These are phyloP conservation scores for Craseonycteris thonglongyai DNA, from an alignment of 2,113 vertebrate species.

Conservation along the genomic window DNA sequence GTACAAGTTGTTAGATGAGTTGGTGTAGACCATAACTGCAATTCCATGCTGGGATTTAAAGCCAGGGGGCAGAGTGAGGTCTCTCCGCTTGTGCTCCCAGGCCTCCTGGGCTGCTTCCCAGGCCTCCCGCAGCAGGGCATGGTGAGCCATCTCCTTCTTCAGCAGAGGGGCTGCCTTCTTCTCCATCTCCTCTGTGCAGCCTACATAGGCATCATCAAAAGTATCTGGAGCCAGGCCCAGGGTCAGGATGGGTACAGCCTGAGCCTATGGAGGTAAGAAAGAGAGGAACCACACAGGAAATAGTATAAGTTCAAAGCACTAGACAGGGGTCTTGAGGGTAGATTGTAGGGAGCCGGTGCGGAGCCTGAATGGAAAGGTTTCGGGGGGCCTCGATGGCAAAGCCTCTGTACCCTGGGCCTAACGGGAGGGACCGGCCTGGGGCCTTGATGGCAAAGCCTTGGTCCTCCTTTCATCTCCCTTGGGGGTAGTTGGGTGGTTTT, in stretches of 20 bases:
- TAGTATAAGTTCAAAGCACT: not conserved
- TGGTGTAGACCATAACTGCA: conserved; percentile 68
- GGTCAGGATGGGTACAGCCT: conserved; percentile 46
- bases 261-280: conserved; percentile 36
- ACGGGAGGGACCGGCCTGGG: too few species aligned
- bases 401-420: too few species aligned
- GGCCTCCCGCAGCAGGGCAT: conserved; percentile 25
- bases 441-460: too few species aligned
- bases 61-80: conserved; percentile 41
- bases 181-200: conserved; percentile 68
- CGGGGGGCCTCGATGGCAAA: too few species aligned
- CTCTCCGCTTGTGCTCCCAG: conserved; percentile 32
- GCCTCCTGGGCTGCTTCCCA: conserved; percentile 60
- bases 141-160: conserved; percentile 54
- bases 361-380: too few species aligned
- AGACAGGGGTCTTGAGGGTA: not conserved
- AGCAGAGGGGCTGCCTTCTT: conserved; percentile 42
- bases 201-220: conserved; percentile 74
- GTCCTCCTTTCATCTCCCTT: too few species aligned
- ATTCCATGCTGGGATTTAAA: conserved; percentile 68
- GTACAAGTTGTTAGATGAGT: conserved; percentile 67
- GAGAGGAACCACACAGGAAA: not conserved
- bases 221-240: conserved; percentile 65
- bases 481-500: too few species aligned
- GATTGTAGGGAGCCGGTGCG: too few species aligned